Conservation (phyloP, 2,797 vertebrate genomes). For the Anguilla megastoma region DNA sequence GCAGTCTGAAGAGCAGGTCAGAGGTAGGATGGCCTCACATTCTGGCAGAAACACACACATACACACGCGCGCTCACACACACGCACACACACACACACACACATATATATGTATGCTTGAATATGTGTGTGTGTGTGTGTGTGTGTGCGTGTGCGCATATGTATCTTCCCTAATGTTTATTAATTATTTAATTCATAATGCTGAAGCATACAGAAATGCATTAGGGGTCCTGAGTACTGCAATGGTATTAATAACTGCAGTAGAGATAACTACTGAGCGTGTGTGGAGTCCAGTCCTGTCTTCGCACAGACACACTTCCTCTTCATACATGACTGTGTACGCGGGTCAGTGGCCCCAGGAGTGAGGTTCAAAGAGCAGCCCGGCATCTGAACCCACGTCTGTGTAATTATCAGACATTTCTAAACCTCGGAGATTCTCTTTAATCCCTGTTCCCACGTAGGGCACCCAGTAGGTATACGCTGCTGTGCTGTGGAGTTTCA, state of each 20-base stretch:
- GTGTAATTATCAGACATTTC: neutral
- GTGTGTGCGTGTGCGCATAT: neutral
- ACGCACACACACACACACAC: neutral
- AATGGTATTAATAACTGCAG: neutral
- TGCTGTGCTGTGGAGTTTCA: neutral
- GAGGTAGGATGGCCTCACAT: slow-evolving; percentile 77
- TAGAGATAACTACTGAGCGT: neutral
- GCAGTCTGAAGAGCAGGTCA: slow-evolving; percentile 94
- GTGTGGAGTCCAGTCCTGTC: neutral
- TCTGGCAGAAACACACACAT: neutral
- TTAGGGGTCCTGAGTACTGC: neutral
- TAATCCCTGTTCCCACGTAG: neutral
- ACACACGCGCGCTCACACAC: neutral
- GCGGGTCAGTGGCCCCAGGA: neutral
- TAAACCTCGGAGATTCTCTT: neutral
- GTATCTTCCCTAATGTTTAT: neutral
- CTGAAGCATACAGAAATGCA: neutral
- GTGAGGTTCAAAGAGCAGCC: neutral
- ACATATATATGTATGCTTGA: neutral
- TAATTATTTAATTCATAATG: neutral
- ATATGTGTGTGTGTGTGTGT: neutral
- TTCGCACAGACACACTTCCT: neutral
- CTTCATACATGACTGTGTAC: neutral
- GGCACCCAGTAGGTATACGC: neutral
- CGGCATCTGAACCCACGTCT: neutral